phyloP scores from a whole-genome alignment of 2,888 invertebrate species.

The Penaeus monodon region DNA sequence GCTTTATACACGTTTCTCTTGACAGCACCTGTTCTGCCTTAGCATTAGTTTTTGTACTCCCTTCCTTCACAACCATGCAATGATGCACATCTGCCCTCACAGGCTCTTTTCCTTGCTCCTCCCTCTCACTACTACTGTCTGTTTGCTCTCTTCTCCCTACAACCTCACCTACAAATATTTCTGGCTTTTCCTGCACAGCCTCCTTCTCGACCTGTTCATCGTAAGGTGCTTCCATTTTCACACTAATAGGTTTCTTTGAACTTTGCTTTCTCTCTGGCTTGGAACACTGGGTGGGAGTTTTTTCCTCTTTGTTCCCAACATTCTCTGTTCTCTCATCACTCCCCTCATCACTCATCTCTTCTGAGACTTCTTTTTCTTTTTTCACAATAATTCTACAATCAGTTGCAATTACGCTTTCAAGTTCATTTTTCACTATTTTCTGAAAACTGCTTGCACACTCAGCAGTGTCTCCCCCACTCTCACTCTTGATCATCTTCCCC shows the following conservation, averaged over 20 bases:
- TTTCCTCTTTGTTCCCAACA: background rate
- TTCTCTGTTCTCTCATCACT: background rate
- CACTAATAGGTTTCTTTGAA: no score
- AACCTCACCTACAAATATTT: background rate
- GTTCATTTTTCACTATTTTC: background rate
- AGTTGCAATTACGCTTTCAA: no score
- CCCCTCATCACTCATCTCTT: background rate
- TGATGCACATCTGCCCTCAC: no score
- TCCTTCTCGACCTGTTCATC: no score
- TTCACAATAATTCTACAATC: no score
- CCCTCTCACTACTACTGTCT: background rate
- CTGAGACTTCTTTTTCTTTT: background rate
- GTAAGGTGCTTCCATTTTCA: no score
- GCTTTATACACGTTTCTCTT: no score
- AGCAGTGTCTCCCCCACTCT: background rate
- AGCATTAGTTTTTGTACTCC: no score
- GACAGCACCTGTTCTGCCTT: no score
- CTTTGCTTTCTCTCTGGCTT: no score
- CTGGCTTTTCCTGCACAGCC: background rate
- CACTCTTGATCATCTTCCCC: background rate
- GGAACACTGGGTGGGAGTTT: no score
- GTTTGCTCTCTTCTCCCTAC: background rate
- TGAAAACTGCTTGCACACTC: background rate
- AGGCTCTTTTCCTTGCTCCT: background rate
- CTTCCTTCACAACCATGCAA: no score